Base-by-base conservation (phyloP, 2,113 vertebrate species). In the Panurus biarmicus region DNA sequence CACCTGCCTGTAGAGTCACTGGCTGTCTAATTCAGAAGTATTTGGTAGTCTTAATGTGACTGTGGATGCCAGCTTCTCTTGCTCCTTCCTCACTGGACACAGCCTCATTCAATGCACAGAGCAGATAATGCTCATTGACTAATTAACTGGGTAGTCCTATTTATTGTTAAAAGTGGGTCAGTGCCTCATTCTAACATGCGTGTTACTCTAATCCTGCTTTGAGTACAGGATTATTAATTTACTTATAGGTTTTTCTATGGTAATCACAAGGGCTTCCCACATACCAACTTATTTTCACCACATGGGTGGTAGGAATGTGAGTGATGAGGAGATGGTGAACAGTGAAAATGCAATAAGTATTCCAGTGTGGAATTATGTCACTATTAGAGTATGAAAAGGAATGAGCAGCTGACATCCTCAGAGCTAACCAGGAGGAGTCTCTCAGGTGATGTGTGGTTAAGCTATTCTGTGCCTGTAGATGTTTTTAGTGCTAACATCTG, bases 161-260 rank as follows among this genome's bases (percentile, higher is more conserved):
- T 94, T 96, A 93, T 96, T 96, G 70, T 93, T 95, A 94, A 89
- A 96, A 96, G 96, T 96, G 96, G 95, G 95, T 96, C 96, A 94
- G 57, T 85, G 93, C 94, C 90, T 96, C 76, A 24, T 94, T 96
- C 95, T 93, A 94, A 76, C 78, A 58, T 95, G 82, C 3, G n/a
- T 57, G 86, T 72, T 94, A 65, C 82, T 93, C 82, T 95, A 97
- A 95, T 96, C 94, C 95, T 77, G 48, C 82, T 95, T 66, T 95
- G 85, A 91, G 48, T 88, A 74, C 48, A 29, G 93, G 94, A 96
- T 96, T 95, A 87, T 95, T 95, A 97, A 95, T 95, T 95, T 95
- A 38, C 91, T 95, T 93, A 92, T 0, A 83, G 93, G 79, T 91
- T 91, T 95, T 95, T 61, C 91, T 88, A 40, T 90, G 78, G 60